Conservation (phyloP, 2,797 vertebrate genomes). For the Microtus agrestis region DNA sequence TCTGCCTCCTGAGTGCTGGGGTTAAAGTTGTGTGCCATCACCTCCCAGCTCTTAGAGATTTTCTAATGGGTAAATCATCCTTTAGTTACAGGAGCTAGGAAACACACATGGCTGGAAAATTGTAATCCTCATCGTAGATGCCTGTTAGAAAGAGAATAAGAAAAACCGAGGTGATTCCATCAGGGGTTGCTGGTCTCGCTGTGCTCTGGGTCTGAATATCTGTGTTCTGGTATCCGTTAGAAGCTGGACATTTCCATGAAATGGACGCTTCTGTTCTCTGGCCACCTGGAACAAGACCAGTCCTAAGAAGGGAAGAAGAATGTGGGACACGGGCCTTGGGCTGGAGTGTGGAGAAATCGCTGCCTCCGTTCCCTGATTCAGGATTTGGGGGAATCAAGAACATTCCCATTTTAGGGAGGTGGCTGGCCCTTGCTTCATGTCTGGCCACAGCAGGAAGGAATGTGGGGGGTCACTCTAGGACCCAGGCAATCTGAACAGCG, state of each 20-base stretch:
- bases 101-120: neutral
- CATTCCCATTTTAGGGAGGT: neutral
- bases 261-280: conserved; percentile 6
- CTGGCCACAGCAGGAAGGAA: conserved; percentile 19
- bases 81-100: conserved; percentile 6
- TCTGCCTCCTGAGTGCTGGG: neutral
- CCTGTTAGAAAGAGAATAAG: neutral
- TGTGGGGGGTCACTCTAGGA: neutral
- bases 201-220: neutral
- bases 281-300: conserved; percentile 12
- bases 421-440: neutral
- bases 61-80: conserved; percentile 17
- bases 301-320: conserved; percentile 49
- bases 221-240: neutral
- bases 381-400: conserved; percentile 19
- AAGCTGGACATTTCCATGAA: conserved; percentile 31
- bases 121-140: neutral
- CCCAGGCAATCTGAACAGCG: conserved; percentile 44
- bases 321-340: neutral
- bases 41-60: neutral
- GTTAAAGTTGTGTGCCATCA: neutral
- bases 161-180: neutral
- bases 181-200: neutral
- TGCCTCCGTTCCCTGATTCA: neutral
- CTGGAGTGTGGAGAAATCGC: neutral